A percentile compares a stretch with the other conserved stretches of the same genome.
Conservation (phyloP, 2,113 vertebrate genomes). For the Hemichromis elongatus region DNA sequence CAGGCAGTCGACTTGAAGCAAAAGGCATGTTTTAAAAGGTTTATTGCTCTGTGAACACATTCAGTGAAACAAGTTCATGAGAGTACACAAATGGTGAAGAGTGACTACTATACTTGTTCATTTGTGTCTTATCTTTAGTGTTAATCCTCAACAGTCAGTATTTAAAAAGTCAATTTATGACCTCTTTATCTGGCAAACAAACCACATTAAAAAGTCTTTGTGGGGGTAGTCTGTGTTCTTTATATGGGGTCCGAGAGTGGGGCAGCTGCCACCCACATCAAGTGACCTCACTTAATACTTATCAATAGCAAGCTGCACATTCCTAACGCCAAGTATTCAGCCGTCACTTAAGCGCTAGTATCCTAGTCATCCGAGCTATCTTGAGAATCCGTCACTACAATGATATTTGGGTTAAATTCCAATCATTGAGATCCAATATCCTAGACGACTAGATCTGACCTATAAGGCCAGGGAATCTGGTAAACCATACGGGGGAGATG, state of each 20-base stretch:
- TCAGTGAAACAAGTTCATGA: background rate
- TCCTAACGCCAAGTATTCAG: slow-evolving; percentile 45
- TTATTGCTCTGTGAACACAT: background rate
- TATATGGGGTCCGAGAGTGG: slow-evolving; percentile 36
- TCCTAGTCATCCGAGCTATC: slow-evolving; percentile 60
- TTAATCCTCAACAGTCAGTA: background rate
- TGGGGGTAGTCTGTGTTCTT: slow-evolving; percentile 7
- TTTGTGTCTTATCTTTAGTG: background rate
- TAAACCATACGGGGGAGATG: slow-evolving; percentile 41
- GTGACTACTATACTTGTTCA: background rate
- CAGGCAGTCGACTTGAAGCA: background rate
- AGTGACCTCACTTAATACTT: slow-evolving; percentile 62
- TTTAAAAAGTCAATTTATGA: background rate
- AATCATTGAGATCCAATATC: slow-evolving; percentile 45
- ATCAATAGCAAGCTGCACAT: slow-evolving; percentile 65
- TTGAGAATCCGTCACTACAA: slow-evolving; percentile 31
- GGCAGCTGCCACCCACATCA: slow-evolving; percentile 42
- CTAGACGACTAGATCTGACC: slow-evolving; percentile 66
- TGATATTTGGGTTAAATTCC: slow-evolving; percentile 65
- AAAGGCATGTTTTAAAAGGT: background rate
- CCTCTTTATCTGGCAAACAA: slow-evolving; percentile 3
- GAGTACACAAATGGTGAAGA: too few species aligned
- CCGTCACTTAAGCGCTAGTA: slow-evolving; percentile 56
- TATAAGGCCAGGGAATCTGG: slow-evolving; percentile 29
- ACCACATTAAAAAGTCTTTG: slow-evolving; percentile 31